phyloP scores from a whole-genome alignment of 2,888 invertebrate species.

The Caenorhabditis sulstoni region DNA sequence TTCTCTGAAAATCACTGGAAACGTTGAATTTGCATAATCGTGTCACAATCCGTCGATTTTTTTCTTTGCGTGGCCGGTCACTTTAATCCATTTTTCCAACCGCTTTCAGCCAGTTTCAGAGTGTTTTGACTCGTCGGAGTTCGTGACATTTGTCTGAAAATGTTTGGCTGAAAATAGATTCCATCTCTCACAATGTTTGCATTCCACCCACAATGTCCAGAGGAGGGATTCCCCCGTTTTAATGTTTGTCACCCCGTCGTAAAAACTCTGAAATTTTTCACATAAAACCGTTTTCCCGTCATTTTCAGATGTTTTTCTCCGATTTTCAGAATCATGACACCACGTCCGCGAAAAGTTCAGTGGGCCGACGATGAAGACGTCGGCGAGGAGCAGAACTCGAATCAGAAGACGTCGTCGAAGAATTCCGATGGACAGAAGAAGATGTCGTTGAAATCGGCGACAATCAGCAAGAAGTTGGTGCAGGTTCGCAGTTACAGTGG shows the following conservation, averaged over 20 bases:
- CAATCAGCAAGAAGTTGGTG: conserved; percentile 32
- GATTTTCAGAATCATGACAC: conserved; percentile 25
- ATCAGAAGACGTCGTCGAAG: background rate
- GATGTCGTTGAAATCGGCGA: conserved; percentile 9
- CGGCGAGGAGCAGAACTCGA: conserved; percentile 12
- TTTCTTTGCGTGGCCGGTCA: too few relatives aligned
- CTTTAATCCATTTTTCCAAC: too few relatives aligned
- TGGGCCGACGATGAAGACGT: conserved; percentile 52
- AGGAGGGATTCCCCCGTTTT: too few relatives aligned
- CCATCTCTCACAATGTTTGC: too few relatives aligned
- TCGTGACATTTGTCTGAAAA: too few relatives aligned
- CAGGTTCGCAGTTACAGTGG: conserved; percentile 39
- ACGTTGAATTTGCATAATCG: too few relatives aligned
- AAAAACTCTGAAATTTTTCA: background rate
- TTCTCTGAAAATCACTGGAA: too few relatives aligned
- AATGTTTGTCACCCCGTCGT: too few relatives aligned
- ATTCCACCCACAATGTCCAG: too few relatives aligned
- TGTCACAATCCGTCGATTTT: too few relatives aligned
- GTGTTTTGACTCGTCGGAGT: too few relatives aligned
- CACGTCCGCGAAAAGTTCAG: conserved; percentile 41
- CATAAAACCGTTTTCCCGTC: background rate
- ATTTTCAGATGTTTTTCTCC: background rate
- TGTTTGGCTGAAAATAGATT: background rate
- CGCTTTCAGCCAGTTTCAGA: too few relatives aligned
- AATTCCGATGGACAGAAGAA: background rate